Percentiles rank a stretch among this genome's conserved stretches.
These are phyloP conservation scores for Drosophila aff. DNA, from an alignment of 1,140 invertebrate genomes.

Conservation along the genomic window DNA sequence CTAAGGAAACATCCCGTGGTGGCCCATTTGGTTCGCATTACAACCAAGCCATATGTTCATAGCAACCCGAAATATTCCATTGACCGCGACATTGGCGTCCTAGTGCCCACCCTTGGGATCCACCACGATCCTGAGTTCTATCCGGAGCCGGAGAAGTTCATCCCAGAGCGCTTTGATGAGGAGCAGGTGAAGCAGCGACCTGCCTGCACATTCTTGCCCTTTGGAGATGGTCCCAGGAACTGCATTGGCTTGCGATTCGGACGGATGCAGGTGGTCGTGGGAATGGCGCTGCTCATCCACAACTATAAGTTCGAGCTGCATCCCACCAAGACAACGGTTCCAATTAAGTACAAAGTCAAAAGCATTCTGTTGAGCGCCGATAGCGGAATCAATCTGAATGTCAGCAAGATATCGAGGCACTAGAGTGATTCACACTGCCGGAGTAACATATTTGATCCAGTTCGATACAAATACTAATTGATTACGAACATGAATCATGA, in stretches of 20 bases:
- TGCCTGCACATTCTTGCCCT: slow-evolving; percentile 58
- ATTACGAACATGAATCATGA: not conserved
- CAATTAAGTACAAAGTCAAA: slow-evolving; percentile 35
- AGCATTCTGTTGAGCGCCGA: slow-evolving; percentile 50
- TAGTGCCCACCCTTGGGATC: slow-evolving; percentile 88
- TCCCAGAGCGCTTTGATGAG: slow-evolving; percentile 87
- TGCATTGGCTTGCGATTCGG: slow-evolving; percentile 88
- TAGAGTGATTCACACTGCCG: not conserved
- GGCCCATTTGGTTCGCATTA: slow-evolving; percentile 86
- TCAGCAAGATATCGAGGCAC: slow-evolving; percentile 23
- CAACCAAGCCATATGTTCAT: slow-evolving; percentile 86
- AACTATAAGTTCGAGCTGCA: slow-evolving; percentile 62
- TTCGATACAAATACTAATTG: not conserved
- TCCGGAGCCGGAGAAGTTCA: slow-evolving; percentile 85
- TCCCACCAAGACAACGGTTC: slow-evolving; percentile 49
- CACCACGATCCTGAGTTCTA: slow-evolving; percentile 86
- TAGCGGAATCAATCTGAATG: slow-evolving; percentile 56
- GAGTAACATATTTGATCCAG: not conserved
- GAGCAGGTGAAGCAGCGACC: slow-evolving; percentile 62
- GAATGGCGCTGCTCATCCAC: slow-evolving; percentile 84
- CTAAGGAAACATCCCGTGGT: slow-evolving; percentile 88
- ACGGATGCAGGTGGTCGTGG: slow-evolving; percentile 87
- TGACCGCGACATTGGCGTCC: slow-evolving; percentile 87
- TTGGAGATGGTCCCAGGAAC: slow-evolving; percentile 69
- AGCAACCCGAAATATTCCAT: slow-evolving; percentile 87